Evolutionary conservation across 2,113 vertebrate species (phyloP).

Genomic region (Rhadina sibilatrix): DNA sequence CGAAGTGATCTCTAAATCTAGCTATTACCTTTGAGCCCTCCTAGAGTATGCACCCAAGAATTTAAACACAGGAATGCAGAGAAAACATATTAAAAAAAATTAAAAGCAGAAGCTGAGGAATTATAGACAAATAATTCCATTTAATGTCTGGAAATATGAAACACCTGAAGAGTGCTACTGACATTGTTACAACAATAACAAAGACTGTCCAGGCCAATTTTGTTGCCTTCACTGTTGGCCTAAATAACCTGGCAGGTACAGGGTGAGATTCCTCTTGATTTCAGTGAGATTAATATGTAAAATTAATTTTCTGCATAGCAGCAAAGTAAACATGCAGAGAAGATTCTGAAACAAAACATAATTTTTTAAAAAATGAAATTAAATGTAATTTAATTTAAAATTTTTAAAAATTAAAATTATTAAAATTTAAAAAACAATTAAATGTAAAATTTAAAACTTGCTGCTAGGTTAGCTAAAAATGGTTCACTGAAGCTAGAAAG

Average conservation of each 20-base stretch:
- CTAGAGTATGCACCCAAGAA: not conserved
- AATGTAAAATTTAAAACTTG: not conserved
- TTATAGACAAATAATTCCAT: not conserved
- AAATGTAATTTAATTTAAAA: no score
- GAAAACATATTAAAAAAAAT: not conserved
- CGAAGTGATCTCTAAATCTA: not conserved
- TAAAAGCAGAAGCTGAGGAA: not conserved
- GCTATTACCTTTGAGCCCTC: not conserved
- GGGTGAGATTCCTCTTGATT: not conserved
- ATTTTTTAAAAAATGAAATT: no score
- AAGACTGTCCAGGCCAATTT: not conserved
- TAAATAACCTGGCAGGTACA: not conserved
- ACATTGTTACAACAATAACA: not conserved
- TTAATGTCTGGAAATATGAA: not conserved
- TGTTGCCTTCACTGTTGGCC: not conserved
- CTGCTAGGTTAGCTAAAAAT: not conserved
- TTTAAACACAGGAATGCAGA: not conserved
- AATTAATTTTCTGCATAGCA: not conserved
- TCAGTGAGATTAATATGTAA: not conserved
- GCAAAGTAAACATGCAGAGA: not conserved
- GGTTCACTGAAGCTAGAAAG: not conserved
- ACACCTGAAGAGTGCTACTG: not conserved
- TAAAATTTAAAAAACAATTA: not conserved
- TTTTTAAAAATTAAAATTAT: not conserved
- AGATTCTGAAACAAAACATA: not conserved